Percentiles rank a stretch among this genome's conserved stretches.
phyloP scores from a whole-genome alignment of 2,888 invertebrate genomes.

The Tenthredo amoena region DNA sequence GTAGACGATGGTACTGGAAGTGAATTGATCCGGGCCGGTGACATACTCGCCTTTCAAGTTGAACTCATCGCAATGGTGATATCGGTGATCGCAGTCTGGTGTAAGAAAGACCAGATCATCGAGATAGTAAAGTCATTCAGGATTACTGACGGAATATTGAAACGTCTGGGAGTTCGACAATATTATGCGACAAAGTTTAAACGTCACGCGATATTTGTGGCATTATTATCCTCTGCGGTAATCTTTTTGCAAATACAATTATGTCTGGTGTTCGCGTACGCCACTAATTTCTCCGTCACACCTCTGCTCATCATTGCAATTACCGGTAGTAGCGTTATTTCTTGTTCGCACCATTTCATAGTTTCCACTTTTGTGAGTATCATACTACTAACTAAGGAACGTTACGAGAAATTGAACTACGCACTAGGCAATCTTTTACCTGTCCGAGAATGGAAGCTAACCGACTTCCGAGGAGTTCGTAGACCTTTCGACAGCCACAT shows the following conservation, averaged over 20 bases:
- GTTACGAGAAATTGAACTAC: neutral
- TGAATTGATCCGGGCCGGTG: neutral
- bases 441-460: neutral
- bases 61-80: neutral
- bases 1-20: neutral
- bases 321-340: neutral
- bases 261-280: neutral
- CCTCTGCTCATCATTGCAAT: neutral
- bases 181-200: neutral
- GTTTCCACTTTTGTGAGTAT: neutral
- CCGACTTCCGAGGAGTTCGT: neutral
- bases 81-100: neutral
- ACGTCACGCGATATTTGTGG: neutral
- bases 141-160: neutral
- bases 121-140: neutral
- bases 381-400: neutral
- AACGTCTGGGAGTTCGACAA: neutral
- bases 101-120: neutral
- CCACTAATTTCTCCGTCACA: neutral
- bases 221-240: neutral
- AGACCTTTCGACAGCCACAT: neutral
- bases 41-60: neutral
- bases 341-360: neutral
- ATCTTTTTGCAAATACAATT: neutral
- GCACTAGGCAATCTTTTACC: neutral